These are phyloP conservation scores for Danio kyathit DNA, from an alignment of 2,797 vertebrate genomes.

Conservation along the genomic window DNA sequence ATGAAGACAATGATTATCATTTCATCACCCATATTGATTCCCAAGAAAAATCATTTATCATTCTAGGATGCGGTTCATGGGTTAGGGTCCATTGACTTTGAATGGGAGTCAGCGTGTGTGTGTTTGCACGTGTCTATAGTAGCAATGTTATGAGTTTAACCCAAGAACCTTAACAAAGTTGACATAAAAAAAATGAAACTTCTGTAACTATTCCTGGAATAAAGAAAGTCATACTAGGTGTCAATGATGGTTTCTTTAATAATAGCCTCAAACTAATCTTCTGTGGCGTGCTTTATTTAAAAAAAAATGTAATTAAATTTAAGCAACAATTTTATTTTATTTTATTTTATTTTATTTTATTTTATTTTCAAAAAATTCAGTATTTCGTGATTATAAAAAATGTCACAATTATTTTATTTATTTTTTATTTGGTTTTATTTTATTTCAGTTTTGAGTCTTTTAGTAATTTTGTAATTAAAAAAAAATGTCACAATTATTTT, in stretches of 20 bases:
- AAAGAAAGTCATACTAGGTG: background rate
- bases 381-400: too few species aligned
- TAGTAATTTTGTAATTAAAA: too few species aligned
- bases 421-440: too few species aligned
- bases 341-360: too few species aligned
- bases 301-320: too few species aligned
- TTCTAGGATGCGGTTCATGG: slow-evolving; percentile 2
- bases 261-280: background rate
- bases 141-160: too few species aligned
- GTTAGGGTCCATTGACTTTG: background rate
- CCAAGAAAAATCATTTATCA: slow-evolving; percentile 18
- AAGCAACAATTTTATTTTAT: too few species aligned
- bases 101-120: background rate
- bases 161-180: background rate
- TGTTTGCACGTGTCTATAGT: too few species aligned
- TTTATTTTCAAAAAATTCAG: too few species aligned
- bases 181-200: background rate
- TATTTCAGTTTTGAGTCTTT: too few species aligned
- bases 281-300: background rate
- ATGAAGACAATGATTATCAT: slow-evolving; percentile 25
- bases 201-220: background rate
- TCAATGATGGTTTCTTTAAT: background rate
- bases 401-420: too few species aligned
- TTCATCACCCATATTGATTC: slow-evolving; percentile 29
- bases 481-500: too few species aligned